A percentile compares a stretch with the other conserved stretches of the same genome.
Conservation (phyloP, 2,113 vertebrate genomes). For the Ceyx melanurus region DNA sequence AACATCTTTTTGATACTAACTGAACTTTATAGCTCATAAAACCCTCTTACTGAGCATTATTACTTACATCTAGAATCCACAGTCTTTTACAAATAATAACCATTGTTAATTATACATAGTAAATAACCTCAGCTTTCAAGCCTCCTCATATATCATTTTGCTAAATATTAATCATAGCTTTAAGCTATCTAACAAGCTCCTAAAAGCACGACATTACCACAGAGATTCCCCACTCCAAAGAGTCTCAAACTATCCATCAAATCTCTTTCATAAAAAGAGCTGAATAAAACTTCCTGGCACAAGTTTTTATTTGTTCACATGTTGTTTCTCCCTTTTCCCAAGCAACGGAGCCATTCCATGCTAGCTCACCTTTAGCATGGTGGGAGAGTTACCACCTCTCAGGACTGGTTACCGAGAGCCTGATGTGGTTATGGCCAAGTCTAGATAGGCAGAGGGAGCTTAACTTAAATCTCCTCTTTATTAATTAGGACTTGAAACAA, state of each 20-base stretch:
- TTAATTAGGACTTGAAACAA: conserved; percentile 74
- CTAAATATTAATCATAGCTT: conserved; percentile 71
- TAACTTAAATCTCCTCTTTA: conserved; percentile 30
- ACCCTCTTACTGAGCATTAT: neutral
- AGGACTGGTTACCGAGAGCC: conserved; percentile 61
- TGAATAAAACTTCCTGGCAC: conserved; percentile 84
- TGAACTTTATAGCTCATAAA: conserved; percentile 33
- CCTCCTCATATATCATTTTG: conserved; percentile 59
- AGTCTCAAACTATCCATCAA: conserved; percentile 79
- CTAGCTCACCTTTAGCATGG: conserved; percentile 48
- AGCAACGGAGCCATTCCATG: neutral
- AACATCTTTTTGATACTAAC: conserved; percentile 18
- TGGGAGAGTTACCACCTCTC: conserved; percentile 43
- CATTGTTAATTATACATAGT: conserved; percentile 61
- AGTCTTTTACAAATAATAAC: conserved; percentile 55
- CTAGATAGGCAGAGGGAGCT: conserved; percentile 43
- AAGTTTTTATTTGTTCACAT: conserved; percentile 70
- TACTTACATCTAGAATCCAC: neutral
- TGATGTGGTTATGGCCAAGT: conserved; percentile 55
- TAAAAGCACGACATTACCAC: conserved; percentile 47
- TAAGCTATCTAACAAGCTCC: conserved; percentile 56
- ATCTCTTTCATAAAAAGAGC: conserved; percentile 71
- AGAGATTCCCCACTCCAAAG: conserved; percentile 60
- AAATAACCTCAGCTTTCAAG: conserved; percentile 68
- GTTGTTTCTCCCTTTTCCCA: conserved; percentile 60